Conservation (phyloP, 30 jellyfish, hydroid and myxozoan species). For the Cassiopea andromeda region DNA sequence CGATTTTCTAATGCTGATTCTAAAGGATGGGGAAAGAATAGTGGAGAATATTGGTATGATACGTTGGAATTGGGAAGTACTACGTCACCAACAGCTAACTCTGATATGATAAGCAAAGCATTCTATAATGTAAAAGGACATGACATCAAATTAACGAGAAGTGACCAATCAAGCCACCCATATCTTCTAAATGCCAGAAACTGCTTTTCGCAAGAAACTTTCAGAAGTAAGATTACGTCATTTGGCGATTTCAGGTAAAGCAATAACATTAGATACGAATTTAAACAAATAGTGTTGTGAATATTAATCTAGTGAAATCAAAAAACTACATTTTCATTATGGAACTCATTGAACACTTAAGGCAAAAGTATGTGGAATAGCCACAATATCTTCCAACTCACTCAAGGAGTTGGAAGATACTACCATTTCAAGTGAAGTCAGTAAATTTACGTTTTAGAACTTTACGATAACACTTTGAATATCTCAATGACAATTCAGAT, state of each 20-base stretch:
- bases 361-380: too few relatives aligned
- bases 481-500: too few relatives aligned
- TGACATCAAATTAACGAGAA: slow-evolving; percentile 9
- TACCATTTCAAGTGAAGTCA: too few relatives aligned
- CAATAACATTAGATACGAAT: background rate
- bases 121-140: background rate
- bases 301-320: too few relatives aligned
- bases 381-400: too few relatives aligned
- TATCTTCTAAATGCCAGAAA: slow-evolving; percentile 1
- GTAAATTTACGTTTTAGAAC: too few relatives aligned
- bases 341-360: too few relatives aligned
- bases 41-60: slow-evolving; percentile 53
- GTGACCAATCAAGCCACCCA: background rate
- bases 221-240: background rate
- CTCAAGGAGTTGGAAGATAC: too few relatives aligned
- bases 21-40: slow-evolving; percentile 20
- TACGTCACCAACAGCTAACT: slow-evolving; percentile 17
- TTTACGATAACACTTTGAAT: too few relatives aligned
- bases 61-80: slow-evolving; percentile 2
- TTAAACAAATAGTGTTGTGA: too few relatives aligned
- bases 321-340: too few relatives aligned
- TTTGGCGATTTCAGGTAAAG: slow-evolving; percentile 19
- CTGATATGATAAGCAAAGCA: slow-evolving; percentile 26
- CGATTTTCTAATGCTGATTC: slow-evolving; percentile 66
- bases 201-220: background rate